A percentile compares a stretch with the other conserved stretches of the same genome.
Evolutionary conservation across 2,888 invertebrate species (phyloP).

Genomic region (Caenorhabditis drosophilae): DNA sequence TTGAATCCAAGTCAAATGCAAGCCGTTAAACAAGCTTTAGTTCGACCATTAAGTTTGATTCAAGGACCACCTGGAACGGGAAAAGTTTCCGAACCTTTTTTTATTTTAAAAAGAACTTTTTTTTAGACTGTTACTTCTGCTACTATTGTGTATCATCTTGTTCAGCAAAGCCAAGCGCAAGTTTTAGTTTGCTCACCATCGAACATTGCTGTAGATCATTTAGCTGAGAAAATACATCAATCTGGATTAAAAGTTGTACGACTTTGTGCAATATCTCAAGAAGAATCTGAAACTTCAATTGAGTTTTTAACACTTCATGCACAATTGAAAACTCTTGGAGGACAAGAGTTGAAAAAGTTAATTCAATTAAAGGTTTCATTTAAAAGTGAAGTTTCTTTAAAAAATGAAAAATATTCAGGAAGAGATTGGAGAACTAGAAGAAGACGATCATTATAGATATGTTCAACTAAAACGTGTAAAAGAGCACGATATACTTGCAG

Average conservation of each 20-base stretch:
- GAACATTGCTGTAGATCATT: constrained; percentile 97
- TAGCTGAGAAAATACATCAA: constrained; percentile 96
- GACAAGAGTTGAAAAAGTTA: constrained; percentile 89
- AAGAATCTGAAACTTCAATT: constrained; percentile 96
- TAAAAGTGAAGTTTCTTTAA: neutral
- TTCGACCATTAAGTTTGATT: constrained; percentile 91
- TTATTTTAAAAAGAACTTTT: constrained; percentile 4
- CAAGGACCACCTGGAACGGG: constrained; percentile 76
- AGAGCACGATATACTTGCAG: constrained; percentile 69
- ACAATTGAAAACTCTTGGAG: constrained; percentile 92
- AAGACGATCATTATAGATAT: constrained; percentile 92
- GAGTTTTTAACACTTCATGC: constrained; percentile 95
- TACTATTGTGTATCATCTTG: constrained; percentile 96
- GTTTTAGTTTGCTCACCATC: constrained; percentile 98
- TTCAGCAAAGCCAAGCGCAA: constrained; percentile 78
- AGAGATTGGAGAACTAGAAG: constrained; percentile 94
- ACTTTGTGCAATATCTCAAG: constrained; percentile 94
- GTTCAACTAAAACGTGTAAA: constrained; percentile 35
- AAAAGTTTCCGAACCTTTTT: constrained; percentile 29
- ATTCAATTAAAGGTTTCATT: constrained; percentile 82
- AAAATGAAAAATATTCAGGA: constrained; percentile 73
- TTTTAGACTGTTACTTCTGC: constrained; percentile 93
- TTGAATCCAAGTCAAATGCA: constrained; percentile 96
- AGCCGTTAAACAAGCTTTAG: constrained; percentile 96
- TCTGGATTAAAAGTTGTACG: constrained; percentile 91